Conservation (phyloP, 1,140 invertebrate species). For the Plectrocnemia conspersa region DNA sequence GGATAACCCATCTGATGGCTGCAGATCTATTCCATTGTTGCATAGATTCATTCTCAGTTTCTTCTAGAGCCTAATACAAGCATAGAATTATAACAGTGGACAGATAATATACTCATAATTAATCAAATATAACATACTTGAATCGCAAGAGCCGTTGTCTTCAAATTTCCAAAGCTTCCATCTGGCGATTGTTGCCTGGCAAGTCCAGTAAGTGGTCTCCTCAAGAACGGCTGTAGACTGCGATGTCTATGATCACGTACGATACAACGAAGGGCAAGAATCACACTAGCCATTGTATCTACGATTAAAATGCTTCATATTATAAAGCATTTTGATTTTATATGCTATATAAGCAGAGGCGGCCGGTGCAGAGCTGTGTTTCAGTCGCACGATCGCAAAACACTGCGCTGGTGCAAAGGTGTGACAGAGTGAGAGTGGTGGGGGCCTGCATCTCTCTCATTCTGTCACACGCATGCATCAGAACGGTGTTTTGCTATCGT, state of each 20-base stretch:
- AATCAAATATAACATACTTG: conserved; percentile 49
- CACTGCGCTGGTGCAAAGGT: neutral
- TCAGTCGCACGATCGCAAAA: neutral
- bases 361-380: neutral
- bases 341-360: neutral
- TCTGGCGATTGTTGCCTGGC: conserved; percentile 71
- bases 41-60: conserved; percentile 58
- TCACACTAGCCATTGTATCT: conserved; percentile 81
- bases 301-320: conserved; percentile 31
- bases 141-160: conserved; percentile 73
- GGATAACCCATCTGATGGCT: conserved; percentile 66
- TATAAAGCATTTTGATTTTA: neutral
- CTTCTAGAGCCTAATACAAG: conserved; percentile 61
- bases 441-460: neutral
- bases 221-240: conserved; percentile 70
- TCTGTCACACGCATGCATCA: no score
- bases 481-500: neutral
- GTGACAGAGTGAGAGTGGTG: neutral
- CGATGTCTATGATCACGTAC: conserved; percentile 77
- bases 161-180: conserved; percentile 77
- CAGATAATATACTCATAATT: neutral
- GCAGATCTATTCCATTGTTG: conserved; percentile 70
- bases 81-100: neutral
- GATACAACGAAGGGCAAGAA: conserved; percentile 75
- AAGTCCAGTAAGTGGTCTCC: conserved; percentile 66